Percentiles rank a stretch among this genome's conserved stretches.
phyloP scores from a whole-genome alignment of 2,888 invertebrate species.

The Odontocerum albicorne region DNA sequence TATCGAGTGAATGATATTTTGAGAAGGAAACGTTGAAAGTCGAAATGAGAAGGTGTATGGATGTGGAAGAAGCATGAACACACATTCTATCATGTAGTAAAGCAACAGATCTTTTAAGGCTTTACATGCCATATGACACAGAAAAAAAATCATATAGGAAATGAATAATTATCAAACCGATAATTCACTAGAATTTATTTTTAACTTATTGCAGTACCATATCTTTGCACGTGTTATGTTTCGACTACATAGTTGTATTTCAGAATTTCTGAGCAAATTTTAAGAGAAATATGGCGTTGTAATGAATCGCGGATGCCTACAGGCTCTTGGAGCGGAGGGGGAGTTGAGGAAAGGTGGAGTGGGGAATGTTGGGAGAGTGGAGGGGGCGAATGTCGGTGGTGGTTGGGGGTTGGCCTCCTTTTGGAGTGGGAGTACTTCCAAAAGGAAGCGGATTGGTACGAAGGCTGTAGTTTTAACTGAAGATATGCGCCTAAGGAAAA shows the following conservation, averaged over 20 bases:
- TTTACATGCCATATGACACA: too few relatives aligned
- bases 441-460: slow-evolving; percentile 14
- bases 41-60: too few relatives aligned
- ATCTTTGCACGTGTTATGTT: not conserved
- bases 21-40: too few relatives aligned
- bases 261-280: slow-evolving; percentile 36
- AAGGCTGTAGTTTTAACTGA: slow-evolving; percentile 33
- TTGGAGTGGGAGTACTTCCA: slow-evolving; percentile 26
- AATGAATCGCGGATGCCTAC: slow-evolving; percentile 36
- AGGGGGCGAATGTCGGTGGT: slow-evolving; percentile 11
- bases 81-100: too few relatives aligned
- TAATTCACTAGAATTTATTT: too few relatives aligned
- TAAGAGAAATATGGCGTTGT: slow-evolving; percentile 36
- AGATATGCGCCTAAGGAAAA: slow-evolving; percentile 31
- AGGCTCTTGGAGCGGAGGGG: slow-evolving; percentile 24
- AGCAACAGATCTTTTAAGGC: too few relatives aligned
- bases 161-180: too few relatives aligned
- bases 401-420: slow-evolving; percentile 34
- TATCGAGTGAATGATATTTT: too few relatives aligned
- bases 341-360: slow-evolving; percentile 14
- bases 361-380: slow-evolving; percentile 8
- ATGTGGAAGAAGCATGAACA: too few relatives aligned
- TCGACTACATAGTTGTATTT: slow-evolving; percentile 27
- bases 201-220: not conserved
- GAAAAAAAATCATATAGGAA: too few relatives aligned